Conservation (phyloP, 2,797 vertebrate genomes). For the Lacerta viridis region DNA sequence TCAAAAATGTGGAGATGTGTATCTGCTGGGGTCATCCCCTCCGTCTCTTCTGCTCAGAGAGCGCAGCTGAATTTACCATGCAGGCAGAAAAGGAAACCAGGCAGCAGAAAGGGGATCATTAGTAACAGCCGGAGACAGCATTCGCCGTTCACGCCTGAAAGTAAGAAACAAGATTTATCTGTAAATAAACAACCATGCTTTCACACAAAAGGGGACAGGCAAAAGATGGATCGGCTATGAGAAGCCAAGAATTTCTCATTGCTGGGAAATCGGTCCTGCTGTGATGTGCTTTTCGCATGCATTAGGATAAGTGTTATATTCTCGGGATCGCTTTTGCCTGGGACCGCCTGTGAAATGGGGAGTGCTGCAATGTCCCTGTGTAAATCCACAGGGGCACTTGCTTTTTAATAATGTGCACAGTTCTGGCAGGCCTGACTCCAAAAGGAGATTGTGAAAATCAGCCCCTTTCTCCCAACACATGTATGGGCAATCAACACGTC, state of each 20-base stretch:
- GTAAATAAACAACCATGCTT: not conserved
- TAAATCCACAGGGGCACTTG: not conserved
- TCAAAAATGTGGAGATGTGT: not conserved
- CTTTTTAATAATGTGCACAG: not conserved
- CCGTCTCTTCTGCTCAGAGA: conserved; percentile 4
- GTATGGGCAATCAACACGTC: not conserved
- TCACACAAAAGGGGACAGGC: not conserved
- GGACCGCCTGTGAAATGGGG: not conserved
- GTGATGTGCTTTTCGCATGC: not conserved
- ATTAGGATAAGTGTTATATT: not conserved
- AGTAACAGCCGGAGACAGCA: conserved; percentile 30
- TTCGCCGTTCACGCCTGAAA: conserved; percentile 10
- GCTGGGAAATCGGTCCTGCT: not conserved
- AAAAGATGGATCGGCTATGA: not conserved
- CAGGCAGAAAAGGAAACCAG: not conserved
- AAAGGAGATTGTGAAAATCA: not conserved
- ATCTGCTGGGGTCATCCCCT: not conserved
- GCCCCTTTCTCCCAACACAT: not conserved
- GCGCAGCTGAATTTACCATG: not conserved
- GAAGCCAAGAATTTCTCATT: not conserved
- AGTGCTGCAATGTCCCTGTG: not conserved
- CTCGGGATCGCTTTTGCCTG: accelerated
- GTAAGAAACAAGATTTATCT: conserved; percentile 44
- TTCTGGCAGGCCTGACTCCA: not conserved
- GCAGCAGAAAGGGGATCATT: conserved; percentile 23